Evolutionary conservation across 2,888 invertebrate species (phyloP), one percentile per base, ranked within the genome.

Genomic region (Mythimna impura): DNA sequence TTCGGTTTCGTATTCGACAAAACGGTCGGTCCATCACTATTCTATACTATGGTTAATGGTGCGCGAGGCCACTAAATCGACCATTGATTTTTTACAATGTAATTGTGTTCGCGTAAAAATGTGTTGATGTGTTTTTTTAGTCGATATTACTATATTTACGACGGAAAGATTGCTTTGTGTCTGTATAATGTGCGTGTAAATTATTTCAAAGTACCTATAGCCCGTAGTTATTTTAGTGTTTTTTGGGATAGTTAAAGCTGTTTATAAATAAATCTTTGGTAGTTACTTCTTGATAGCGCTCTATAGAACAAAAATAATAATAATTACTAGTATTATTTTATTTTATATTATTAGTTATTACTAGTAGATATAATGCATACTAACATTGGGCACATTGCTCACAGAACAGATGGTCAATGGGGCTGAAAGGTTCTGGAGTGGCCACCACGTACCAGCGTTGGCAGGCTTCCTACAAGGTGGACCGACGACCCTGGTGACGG

Each of bases 1-100:
- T 40, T 55, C 50, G 64, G 14, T 30, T 25, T 61, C 8, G n/a
- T 40, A 58, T 74, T 68, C 52, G 43, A 9, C 4, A 43, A 5
- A 52, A 66, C 20, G 50, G 36, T 34, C 25, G 0, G 20, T 14
- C 14, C 81, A 71, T 66, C 81, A 62, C 71, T 81, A 81, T 84
- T 86, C 82, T 64, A 71, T 80, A 76, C 74, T 82, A 78, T 80
- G 76, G 78, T 85, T 90, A 91, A 91, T 92, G 89, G 89, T 87
- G 86, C 85, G 86, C 84, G 85, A 88, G 86, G 86, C 86, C 86
- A 87, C 86, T 87, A 88, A 89, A 88, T 88, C 79, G 78, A 76
- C 84, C 85, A 87, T 89, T 86, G 87, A 87, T 88, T 91, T 91
- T 92, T 91, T 91, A 86, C 81, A 78, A 80, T 86, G 85, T 84